Base-by-base conservation (phyloP, 1,140 invertebrate species). In the Maconellicoccus hirsutus region DNA sequence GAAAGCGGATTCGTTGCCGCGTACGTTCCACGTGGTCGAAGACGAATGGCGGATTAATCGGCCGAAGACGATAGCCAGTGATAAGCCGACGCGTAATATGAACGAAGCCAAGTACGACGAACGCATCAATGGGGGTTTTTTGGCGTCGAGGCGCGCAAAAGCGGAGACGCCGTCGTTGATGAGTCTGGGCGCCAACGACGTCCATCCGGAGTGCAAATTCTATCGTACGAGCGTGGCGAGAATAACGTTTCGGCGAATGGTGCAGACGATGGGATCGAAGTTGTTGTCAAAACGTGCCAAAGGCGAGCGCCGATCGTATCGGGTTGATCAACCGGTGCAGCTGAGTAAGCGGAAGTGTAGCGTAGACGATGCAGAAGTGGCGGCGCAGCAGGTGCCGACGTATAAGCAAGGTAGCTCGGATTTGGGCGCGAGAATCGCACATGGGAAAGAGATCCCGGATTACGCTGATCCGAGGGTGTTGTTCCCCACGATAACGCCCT, bases 351-450 rank as follows among this genome's bases (percentile, higher is more conserved):
- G 39, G 39, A 42, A 42, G 39, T 42, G n/a, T n/a, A 42, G n/a
- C 39, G 8, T 42, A n/a, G n/a, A n/a, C n/a, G n/a, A n/a, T n/a
- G n/a, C n/a, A n/a, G 19, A 19, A 61, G 59, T 19, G 59, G 4
- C 21, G n/a, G 16, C 59, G 21, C 59, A n/a, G 16, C 38, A 71
- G n/a, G 33, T 75, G 19, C 80, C 23, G 12, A 72, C 74, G 71
- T 90, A 91, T 77, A 87, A 89, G 76, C 88, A 91, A 79, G 90
- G 89, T 25, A 92, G 90, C 75, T 88, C 90, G 61, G 85, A 85
- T 72, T 83, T 93, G 72, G 92, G 92, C 0, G 90, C 91, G 27
- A 85, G 91, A 71, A 92, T 94, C 77, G 91, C 91, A 7, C 86
- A 92, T 76, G 76, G 76, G 16, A 75, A 73, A 52, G 78, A 79